A percentile compares a stretch with the other conserved stretches of the same genome.
Evolutionary conservation across 2,797 vertebrate species (phyloP).

Genomic region (Acanthis flammea): DNA sequence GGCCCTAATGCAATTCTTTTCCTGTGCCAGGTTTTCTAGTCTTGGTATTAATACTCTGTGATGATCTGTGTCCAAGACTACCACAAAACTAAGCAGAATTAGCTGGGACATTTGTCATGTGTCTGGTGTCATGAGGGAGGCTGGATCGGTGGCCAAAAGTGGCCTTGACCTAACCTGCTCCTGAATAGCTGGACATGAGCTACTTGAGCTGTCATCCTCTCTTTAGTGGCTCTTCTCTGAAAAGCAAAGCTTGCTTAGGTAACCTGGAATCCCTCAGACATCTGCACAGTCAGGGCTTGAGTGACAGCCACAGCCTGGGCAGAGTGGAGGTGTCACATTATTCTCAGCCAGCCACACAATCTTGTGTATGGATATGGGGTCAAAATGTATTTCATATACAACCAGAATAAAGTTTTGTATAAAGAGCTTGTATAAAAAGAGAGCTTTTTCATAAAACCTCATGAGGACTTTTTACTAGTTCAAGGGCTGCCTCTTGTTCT

Average conservation of each 20-base stretch:
- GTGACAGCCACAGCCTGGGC: neutral
- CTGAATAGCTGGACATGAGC: neutral
- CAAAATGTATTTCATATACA: conserved; percentile 18
- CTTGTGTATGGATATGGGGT: neutral
- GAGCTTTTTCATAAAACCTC: conserved; percentile 16
- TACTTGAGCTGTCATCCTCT: conserved; percentile 14
- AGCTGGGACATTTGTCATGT: conserved; percentile 21
- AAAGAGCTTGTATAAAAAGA: neutral
- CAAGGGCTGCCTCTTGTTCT: conserved; percentile 5
- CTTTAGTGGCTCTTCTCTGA: neutral
- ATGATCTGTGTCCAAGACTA: conserved; percentile 19
- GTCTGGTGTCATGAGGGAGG: neutral
- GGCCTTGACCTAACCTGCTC: conserved; percentile 42
- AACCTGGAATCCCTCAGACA: neutral
- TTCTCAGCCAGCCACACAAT: neutral
- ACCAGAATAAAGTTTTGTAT: conserved; percentile 12
- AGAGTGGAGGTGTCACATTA: neutral
- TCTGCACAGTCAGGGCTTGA: neutral
- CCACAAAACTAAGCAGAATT: conserved; percentile 34
- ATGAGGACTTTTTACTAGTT: conserved; percentile 38
- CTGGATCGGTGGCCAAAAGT: conserved; percentile 7
- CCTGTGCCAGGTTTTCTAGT: neutral
- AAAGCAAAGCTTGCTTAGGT: neutral
- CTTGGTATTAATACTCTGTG: conserved; percentile 31
- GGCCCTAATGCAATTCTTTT: neutral